phyloP scores from a whole-genome alignment of 2,113 vertebrate genomes.

The Stegastes partitus region DNA sequence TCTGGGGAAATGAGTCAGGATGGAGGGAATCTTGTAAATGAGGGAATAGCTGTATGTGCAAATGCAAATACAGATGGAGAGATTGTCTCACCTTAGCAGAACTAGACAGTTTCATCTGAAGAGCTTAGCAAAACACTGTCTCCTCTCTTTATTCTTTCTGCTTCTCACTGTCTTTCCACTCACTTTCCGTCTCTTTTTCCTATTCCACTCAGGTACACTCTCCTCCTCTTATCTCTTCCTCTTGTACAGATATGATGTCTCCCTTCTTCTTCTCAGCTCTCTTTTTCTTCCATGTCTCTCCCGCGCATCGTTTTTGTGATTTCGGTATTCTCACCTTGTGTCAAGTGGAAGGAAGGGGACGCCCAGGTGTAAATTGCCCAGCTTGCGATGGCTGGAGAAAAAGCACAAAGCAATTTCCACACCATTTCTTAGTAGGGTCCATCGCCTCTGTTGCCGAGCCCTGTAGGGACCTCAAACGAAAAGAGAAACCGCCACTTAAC shows the following conservation, averaged over 20 bases:
- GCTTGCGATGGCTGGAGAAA: slow-evolving; percentile 71
- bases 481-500: slow-evolving; percentile 67
- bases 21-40: slow-evolving; percentile 49
- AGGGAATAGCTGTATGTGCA: slow-evolving; percentile 9
- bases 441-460: slow-evolving; percentile 57
- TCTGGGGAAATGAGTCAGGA: slow-evolving; percentile 43
- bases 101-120: background rate
- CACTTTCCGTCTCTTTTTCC: background rate
- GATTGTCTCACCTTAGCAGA: background rate
- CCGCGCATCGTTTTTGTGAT: slow-evolving; percentile 48
- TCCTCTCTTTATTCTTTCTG: background rate
- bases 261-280: slow-evolving; percentile 14
- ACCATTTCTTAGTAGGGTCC: slow-evolving; percentile 70
- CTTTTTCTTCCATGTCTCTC: slow-evolving; percentile 22
- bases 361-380: slow-evolving; percentile 80
- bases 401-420: slow-evolving; percentile 84
- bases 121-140: background rate
- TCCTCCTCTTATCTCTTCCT: background rate
- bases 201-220: background rate
- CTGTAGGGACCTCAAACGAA: slow-evolving; percentile 58
- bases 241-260: slow-evolving; percentile 26
- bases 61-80: slow-evolving; percentile 12
- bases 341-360: slow-evolving; percentile 75
- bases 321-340: slow-evolving; percentile 62
- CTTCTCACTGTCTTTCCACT: slow-evolving; percentile 2